Conservation (phyloP, 2,888 invertebrate species). For the Penaeus monodon region DNA sequence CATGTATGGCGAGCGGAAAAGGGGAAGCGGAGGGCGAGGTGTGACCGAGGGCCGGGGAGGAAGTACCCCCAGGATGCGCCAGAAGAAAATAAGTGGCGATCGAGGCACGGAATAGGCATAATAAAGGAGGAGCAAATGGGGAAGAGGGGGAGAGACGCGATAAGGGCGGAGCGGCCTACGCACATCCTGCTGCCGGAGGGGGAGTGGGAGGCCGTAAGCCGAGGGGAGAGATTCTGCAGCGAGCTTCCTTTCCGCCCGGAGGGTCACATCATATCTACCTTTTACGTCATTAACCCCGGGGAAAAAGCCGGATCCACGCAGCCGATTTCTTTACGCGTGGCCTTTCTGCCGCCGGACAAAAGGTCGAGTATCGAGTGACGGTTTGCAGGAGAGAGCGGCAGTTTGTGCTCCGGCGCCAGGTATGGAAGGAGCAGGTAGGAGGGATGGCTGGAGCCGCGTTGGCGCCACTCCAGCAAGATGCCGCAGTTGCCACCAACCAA, state of each 20-base stretch:
- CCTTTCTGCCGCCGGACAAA: neutral
- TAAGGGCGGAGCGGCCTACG: no score
- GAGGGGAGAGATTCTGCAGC: neutral
- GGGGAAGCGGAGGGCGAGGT: no score
- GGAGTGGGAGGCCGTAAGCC: neutral
- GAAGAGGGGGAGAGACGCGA: no score
- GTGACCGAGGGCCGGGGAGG: no score
- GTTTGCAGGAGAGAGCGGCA: neutral
- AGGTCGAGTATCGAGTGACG: slow-evolving; percentile 11
- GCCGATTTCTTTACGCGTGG: neutral
- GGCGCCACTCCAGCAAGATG: slow-evolving; percentile 20
- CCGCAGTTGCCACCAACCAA: no score
- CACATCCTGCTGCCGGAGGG: neutral
- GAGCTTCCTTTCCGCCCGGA: slow-evolving; percentile 29
- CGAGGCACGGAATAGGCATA: no score
- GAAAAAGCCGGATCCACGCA: neutral
- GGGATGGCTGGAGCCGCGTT: slow-evolving; percentile 15
- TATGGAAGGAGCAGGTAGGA: slow-evolving; percentile 29
- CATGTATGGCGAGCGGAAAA: neutral
- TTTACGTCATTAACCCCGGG: slow-evolving; percentile 44
- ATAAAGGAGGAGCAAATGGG: no score
- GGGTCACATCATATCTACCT: slow-evolving; percentile 44
- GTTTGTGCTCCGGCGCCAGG: slow-evolving; percentile 29
- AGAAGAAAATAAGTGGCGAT: no score
- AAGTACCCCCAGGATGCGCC: no score